A percentile compares a stretch with the other conserved stretches of the same genome.
These are phyloP conservation scores for Drosophila triauraria DNA, from an alignment of 1,140 invertebrate species.

Conservation along the genomic window DNA sequence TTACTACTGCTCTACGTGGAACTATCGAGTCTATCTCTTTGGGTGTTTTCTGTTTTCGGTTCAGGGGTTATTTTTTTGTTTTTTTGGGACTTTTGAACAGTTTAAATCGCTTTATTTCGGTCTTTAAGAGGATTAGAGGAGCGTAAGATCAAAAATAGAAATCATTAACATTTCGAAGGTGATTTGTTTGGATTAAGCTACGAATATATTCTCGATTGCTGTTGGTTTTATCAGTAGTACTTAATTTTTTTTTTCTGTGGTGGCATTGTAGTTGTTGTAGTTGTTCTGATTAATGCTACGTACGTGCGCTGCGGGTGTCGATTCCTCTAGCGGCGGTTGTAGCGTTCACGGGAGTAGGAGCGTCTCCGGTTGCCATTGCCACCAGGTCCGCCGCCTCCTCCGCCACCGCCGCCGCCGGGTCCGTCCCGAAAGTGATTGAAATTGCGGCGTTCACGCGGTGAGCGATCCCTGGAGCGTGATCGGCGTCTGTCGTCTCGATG, in stretches of 20 bases:
- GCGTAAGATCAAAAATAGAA: slow-evolving; percentile 58
- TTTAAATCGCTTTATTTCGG: slow-evolving; percentile 46
- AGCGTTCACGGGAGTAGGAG: slow-evolving; percentile 75
- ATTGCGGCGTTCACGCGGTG: slow-evolving; percentile 61
- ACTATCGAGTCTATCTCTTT: slow-evolving; percentile 20
- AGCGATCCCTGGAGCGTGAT: slow-evolving; percentile 72
- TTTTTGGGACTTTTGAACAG: slow-evolving; percentile 15
- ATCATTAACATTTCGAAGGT: slow-evolving; percentile 64
- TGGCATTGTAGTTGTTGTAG: slow-evolving; percentile 41
- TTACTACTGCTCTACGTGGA: slow-evolving; percentile 39
- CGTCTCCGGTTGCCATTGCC: slow-evolving; percentile 49
- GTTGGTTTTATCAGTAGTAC: slow-evolving; percentile 42
- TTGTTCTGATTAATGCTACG: slow-evolving; percentile 72
- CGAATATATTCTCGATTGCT: slow-evolving; percentile 28
- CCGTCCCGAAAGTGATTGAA: slow-evolving; percentile 62
- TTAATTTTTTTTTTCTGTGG: slow-evolving; percentile 26
- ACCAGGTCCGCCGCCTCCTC: slow-evolving; percentile 7
- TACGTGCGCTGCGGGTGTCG: slow-evolving; percentile 59
- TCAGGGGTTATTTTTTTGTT: slow-evolving; percentile 9
- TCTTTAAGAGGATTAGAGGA: slow-evolving; percentile 24
- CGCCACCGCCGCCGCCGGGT: slow-evolving; percentile 23
- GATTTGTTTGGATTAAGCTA: slow-evolving; percentile 32
- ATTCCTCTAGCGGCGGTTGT: slow-evolving; percentile 72
- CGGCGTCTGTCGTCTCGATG: slow-evolving; percentile 63
- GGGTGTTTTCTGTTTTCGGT: slow-evolving; percentile 31